These are phyloP conservation scores for Hermaeophaga mercurialis DNA, from an alignment of 2,888 invertebrate genomes.

Conservation along the genomic window DNA sequence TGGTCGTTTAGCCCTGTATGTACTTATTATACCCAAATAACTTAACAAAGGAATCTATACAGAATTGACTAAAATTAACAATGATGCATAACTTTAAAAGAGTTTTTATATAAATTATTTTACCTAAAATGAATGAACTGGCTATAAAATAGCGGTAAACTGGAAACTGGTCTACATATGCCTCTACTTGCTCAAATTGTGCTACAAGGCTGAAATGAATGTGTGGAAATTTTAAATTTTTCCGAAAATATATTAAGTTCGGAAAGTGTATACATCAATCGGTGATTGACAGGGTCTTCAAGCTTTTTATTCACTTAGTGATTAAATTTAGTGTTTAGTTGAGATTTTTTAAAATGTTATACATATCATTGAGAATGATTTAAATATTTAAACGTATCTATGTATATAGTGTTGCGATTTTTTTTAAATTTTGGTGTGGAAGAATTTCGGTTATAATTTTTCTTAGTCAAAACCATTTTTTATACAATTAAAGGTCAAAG, in stretches of 20 bases:
- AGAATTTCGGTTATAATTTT: slow-evolving; percentile 32
- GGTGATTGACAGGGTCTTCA: slow-evolving; percentile 48
- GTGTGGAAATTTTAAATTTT: slow-evolving; percentile 35
- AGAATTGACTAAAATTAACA: too few relatives aligned
- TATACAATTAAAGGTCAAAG: slow-evolving; percentile 14
- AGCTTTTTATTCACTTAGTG: slow-evolving; percentile 41
- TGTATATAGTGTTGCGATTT: slow-evolving; percentile 48
- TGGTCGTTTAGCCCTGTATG: too few relatives aligned
- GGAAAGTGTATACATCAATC: slow-evolving; percentile 34
- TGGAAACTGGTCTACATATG: slow-evolving; percentile 31
- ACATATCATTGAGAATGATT: slow-evolving; percentile 49
- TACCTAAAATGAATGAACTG: too few relatives aligned
- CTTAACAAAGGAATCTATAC: too few relatives aligned
- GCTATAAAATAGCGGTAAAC: too few relatives aligned
- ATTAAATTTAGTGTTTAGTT: slow-evolving; percentile 37
- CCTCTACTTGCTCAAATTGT: slow-evolving; percentile 51
- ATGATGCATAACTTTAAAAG: too few relatives aligned
- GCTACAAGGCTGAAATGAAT: slow-evolving; percentile 42
- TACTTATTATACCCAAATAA: too few relatives aligned
- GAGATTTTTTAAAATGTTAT: slow-evolving; percentile 40
- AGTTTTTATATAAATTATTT: too few relatives aligned
- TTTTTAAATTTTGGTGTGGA: slow-evolving; percentile 50
- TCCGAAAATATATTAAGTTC: slow-evolving; percentile 12
- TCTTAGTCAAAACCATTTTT: slow-evolving; percentile 34
- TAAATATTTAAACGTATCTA: slow-evolving; percentile 40